Evolutionary conservation across 2,113 vertebrate genomes (phyloP).

Genomic region (Syrrhaptes paradoxus): DNA sequence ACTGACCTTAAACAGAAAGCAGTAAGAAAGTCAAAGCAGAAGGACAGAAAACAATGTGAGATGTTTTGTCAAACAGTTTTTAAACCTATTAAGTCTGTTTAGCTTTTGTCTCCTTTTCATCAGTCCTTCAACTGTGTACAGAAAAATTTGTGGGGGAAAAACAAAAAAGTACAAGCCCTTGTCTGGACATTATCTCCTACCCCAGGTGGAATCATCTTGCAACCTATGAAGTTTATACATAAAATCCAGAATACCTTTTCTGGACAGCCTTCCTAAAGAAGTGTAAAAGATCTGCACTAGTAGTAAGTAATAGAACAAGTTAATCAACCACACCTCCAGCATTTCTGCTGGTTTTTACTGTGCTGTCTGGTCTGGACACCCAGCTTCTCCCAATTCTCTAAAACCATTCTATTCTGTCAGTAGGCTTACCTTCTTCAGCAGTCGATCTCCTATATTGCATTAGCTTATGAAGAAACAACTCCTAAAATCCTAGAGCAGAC

Average conservation of each 20-base stretch:
- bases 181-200: not conserved
- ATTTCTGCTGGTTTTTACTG: not conserved
- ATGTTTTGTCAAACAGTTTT: not conserved
- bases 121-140: not conserved
- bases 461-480: not conserved
- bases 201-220: rapidly evolving
- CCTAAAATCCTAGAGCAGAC: not conserved
- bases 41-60: not conserved
- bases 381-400: not conserved
- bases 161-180: not conserved
- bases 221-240: not conserved
- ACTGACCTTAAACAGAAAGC: not conserved
- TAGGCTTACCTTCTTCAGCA: not conserved
- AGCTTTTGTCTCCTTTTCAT: not conserved
- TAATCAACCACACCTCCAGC: not conserved
- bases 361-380: not conserved
- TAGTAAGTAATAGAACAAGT: not conserved
- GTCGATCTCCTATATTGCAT: not conserved
- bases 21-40: not conserved
- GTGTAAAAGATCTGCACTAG: not conserved
- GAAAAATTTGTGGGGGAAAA: not conserved
- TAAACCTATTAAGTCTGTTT: not conserved
- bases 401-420: not conserved
- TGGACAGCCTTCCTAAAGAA: not conserved
- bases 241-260: not conserved